Base-by-base conservation (phyloP, 92 coral and sea anemone species). In the Zoanthus sansibaricus region DNA sequence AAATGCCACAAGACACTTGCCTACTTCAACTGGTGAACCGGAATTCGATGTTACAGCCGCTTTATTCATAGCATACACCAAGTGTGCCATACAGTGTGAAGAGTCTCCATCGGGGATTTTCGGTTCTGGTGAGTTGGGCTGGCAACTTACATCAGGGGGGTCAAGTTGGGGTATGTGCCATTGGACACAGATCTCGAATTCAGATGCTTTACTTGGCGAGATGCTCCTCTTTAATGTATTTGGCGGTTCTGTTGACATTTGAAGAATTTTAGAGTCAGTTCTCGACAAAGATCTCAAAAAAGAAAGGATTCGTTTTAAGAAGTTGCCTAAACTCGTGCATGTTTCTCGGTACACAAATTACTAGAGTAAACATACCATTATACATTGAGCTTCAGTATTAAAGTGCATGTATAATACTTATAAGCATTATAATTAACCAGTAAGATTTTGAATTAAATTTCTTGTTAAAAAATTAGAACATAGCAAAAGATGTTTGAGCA, bases 31-130 rank as follows among this genome's bases (percentile, higher is more conserved):
- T 9, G 83, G 83, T 0, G 90, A 75, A 78, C 89, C 88, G 14
- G 89, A 61, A 72, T 83, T 74, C 55, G 87, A 77, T 67, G 82
- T 80, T 33, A 94, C 88, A 7, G 96, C 93, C 87, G 92, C 92
- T 83, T 76, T 89, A 89, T 96, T 96, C 51, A 96, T 64, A n/a
- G 95, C 98, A 76, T 93, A 96, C 71, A 92, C 58, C 75, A 94
- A 80, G 70, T 86, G 86, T 33, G 88, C 48, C 7, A 54, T 33
- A 9, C 82, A 79, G 18, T 61, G 82, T 64, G 54, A 75, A 67
- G 66, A 42, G 32, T 85, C 74, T 18, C 37, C 20, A 31, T 75
- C 61, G 46, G 62, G 32, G 16, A 46, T 48, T n/a, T 72, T 62
- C 7, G 30, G 55, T 49, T 49, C 55, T 7, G 42, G 42, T 0